phyloP scores from a whole-genome alignment of 1,140 invertebrate species.

The Drosophila sp. region DNA sequence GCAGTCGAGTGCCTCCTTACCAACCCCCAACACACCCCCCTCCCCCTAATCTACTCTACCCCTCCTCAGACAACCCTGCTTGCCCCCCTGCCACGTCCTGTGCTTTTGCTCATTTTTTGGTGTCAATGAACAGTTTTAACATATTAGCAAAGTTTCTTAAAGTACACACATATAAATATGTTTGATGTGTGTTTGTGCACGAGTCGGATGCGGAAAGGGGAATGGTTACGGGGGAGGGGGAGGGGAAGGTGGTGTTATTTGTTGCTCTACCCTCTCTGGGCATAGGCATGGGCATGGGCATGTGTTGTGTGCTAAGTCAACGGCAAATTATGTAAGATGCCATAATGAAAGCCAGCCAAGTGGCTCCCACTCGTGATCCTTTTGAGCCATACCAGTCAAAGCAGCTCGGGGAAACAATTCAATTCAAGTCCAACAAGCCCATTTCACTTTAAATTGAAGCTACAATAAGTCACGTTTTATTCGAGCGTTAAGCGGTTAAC shows the following conservation, averaged over 20 bases:
- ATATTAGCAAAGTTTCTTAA: constrained; percentile 83
- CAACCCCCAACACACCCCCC: background rate
- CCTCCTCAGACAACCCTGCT: background rate
- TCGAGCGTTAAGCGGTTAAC: no score
- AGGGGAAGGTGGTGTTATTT: background rate
- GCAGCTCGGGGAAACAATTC: background rate
- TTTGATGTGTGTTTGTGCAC: constrained; percentile 67
- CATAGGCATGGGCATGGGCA: no score
- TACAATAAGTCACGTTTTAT: no score
- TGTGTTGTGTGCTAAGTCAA: constrained; percentile 26
- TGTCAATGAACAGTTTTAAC: constrained; percentile 84
- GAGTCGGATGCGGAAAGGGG: constrained; percentile 9
- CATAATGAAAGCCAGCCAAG: constrained; percentile 27
- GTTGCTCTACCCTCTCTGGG: no score
- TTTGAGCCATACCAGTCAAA: background rate
- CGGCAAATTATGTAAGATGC: constrained; percentile 38
- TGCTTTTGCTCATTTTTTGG: constrained; percentile 78
- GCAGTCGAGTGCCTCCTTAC: constrained; percentile 16
- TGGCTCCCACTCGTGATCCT: constrained; percentile 12
- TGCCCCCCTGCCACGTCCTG: background rate
- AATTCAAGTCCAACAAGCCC: background rate
- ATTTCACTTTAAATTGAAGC: no score
- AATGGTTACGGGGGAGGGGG: background rate
- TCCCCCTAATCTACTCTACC: background rate
- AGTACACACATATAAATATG: constrained; percentile 80